Evolutionary conservation across 2,888 invertebrate genomes (phyloP), one percentile per base, ranked within the genome.

Genomic region (Diaperis boleti): DNA sequence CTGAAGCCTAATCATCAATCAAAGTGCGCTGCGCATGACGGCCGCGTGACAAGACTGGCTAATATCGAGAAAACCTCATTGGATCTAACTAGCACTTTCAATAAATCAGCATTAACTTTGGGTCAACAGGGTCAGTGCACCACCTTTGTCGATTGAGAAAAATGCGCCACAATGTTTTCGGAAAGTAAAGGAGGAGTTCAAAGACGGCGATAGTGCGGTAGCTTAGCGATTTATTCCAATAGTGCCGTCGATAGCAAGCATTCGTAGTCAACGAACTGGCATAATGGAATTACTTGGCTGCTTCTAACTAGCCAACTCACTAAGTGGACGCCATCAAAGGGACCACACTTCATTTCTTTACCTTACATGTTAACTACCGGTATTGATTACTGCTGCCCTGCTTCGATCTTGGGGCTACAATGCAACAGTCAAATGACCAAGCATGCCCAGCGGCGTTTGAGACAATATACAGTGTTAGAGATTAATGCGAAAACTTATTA

Each of bases 321-420:
- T 68, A 71, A 72, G 72, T 72, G 71, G 71, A 71, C 69, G 66
- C 69, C 66, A 67, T 75, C 75, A 75, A 73, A 74, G 73, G 67
- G 70, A 69, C 73, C 72, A 66, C 72, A 71, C 67, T 70, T 72
- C 69, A 67, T 67, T 64, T 64, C 56, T 60, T 61, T 33, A 57
- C 31, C 41, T 61, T 49, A 22, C 54, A 39, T 59, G 54, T 54
- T 59, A 54, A 47, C 26, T 33, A 52, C 26, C 22, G n/a, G 18
- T 47, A 59, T 54, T 54, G 54, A 57, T 62, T 52, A 57, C 57
- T 42, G 29, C 49, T 14, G 15, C 13, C 7, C 7, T 20, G 20
- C 20, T 26, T 26, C 8, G 18, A 7, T 13, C 26, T 41, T 41
- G 8, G 17, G 7, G 10, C 8, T 15, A 17, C 41, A 10, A 14